Conservation (phyloP, 2,797 vertebrate species). For the Sylvia borin region DNA sequence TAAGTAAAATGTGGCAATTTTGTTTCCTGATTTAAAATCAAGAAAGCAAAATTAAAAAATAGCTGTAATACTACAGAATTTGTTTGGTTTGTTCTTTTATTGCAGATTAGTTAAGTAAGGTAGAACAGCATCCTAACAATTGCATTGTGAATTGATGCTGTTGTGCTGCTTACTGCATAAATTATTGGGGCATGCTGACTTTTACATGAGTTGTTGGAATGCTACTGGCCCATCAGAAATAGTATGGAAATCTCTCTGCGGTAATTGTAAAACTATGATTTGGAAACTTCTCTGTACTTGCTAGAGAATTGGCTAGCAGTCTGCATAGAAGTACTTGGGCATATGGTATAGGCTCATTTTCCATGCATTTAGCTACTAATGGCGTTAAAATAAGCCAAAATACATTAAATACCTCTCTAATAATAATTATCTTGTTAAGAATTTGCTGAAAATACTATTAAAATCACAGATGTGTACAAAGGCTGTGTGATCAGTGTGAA, state of each 20-base stretch:
- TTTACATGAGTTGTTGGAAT: not conserved
- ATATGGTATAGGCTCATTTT: not conserved
- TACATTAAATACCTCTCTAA: not conserved
- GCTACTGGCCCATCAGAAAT: not conserved
- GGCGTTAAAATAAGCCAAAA: slow-evolving; percentile 13
- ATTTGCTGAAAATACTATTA: not conserved
- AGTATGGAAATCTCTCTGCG: slow-evolving; percentile 9
- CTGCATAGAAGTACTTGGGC: not conserved
- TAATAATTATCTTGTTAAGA: not conserved
- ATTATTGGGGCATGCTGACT: not conserved
- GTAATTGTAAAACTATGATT: slow-evolving; percentile 4
- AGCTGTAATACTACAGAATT: not conserved
- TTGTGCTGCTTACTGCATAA: not conserved
- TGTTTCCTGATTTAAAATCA: not conserved
- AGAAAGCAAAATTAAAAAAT: not conserved
- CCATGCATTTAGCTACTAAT: not conserved
- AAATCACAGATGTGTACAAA: not conserved
- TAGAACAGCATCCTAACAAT: not conserved
- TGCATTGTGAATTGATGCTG: not conserved
- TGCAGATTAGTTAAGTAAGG: not conserved
- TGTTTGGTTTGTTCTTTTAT: not conserved
- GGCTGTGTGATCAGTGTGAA: not conserved
- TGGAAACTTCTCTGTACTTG: not conserved
- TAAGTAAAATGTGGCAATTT: not conserved
- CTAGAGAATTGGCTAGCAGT: not conserved